Base-by-base conservation (phyloP, 1,140 invertebrate species). In the Pararge aegeria region DNA sequence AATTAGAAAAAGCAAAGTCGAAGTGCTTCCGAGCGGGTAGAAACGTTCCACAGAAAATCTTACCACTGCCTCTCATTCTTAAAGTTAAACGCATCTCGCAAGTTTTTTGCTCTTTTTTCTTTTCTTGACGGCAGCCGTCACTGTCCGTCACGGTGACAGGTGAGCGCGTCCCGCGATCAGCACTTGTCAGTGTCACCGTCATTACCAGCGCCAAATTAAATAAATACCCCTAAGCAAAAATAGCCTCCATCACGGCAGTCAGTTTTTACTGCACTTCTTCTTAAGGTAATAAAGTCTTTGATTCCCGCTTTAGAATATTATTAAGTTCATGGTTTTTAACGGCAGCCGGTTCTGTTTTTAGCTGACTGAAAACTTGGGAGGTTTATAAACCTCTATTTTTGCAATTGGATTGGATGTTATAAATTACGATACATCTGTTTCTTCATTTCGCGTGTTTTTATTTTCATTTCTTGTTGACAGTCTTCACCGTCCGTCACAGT, bases 171-270 rank as follows among this genome's bases (percentile, higher is more conserved):
- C 68, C 42, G 42, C 64, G 70, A 78, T 79, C 70, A 71, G 68
- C 75, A 69, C 75, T 80, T 80, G 79, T 83, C 83, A 81, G 66
- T 67, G 64, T 76, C 70, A 42, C 72, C 68, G 77, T 73, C 77
- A 79, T 70, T 70, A 76, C 74, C 77, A 79, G 79, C 73, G 76
- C 75, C 75, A 81, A 85, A 85, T 81, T 87, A 83, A 83, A 81
- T 65, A 67, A 86, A 80, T 78, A 55, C 68, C 59, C 59, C 40
- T 68, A 70, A 52, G 74, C 57, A 70, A 65, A 74, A 74, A 80
- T 76, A 82, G 73, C 70, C 68, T 63, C 67, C 70, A 21, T 63
- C 50, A 57, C 34, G 15, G 61, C 60, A 59, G 64, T 64, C 51
- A 48, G 66, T 70, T 73, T 72, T 77, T 69, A 57, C 53, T 27